phyloP scores from a whole-genome alignment of 2,888 invertebrate species.

The Cataglyphis cursor region DNA sequence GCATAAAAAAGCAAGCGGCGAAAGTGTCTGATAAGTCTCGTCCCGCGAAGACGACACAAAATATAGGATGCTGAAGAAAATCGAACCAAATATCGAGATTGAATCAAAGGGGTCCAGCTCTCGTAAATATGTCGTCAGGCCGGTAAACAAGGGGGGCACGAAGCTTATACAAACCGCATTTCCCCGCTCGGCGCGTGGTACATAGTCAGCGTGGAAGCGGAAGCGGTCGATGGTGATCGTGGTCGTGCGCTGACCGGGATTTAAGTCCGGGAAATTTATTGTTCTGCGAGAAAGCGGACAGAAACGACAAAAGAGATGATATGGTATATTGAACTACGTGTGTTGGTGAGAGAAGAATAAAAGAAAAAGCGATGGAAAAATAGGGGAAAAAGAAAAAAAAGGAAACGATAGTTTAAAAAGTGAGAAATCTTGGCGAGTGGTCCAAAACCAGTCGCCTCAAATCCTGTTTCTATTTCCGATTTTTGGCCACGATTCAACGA shows the following conservation, averaged over 20 bases:
- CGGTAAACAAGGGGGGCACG: slow-evolving; percentile 78
- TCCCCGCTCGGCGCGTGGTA: slow-evolving; percentile 45
- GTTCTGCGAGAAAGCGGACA: slow-evolving; percentile 76
- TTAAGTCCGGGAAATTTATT: slow-evolving; percentile 82
- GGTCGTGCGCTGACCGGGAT: slow-evolving; percentile 73
- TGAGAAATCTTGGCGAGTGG: slow-evolving; percentile 63
- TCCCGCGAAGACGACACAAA: not conserved
- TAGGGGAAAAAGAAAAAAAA: slow-evolving; percentile 9
- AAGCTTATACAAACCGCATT: slow-evolving; percentile 72
- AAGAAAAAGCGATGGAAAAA: slow-evolving; percentile 12
- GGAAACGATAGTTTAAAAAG: not conserved
- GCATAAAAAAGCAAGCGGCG: not conserved
- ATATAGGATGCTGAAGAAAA: slow-evolving; percentile 20
- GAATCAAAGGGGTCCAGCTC: slow-evolving; percentile 68
- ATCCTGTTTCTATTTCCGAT: slow-evolving; percentile 57
- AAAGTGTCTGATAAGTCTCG: slow-evolving; percentile 44
- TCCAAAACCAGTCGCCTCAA: slow-evolving; percentile 70
- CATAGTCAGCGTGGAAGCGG: slow-evolving; percentile 47
- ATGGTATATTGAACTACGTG: slow-evolving; percentile 24
- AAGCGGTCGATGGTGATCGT: slow-evolving; percentile 66
- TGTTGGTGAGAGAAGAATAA: slow-evolving; percentile 20
- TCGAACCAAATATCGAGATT: slow-evolving; percentile 73
- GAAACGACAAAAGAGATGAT: slow-evolving; percentile 75
- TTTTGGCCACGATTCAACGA: slow-evolving; percentile 73
- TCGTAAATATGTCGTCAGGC: slow-evolving; percentile 80